A percentile compares a stretch with the other conserved stretches of the same genome.
phyloP scores from a whole-genome alignment of 2,888 invertebrate genomes.

The Philonicus albiceps region DNA sequence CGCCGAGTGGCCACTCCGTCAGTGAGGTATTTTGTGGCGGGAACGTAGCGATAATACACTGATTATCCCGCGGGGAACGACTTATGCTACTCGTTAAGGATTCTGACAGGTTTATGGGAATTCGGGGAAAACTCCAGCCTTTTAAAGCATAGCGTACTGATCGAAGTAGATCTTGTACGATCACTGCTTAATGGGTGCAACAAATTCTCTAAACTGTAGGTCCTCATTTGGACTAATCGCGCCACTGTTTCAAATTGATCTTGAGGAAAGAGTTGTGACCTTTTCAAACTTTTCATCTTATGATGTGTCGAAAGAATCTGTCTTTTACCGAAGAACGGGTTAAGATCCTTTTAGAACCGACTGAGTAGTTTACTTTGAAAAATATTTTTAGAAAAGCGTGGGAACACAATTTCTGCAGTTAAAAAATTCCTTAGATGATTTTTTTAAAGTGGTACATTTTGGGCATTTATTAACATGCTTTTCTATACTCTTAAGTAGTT shows the following conservation, averaged over 20 bases:
- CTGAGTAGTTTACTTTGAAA: neutral
- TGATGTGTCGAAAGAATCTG: neutral
- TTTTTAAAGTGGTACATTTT: neutral
- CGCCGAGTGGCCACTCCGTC: neutral
- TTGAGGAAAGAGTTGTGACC: neutral
- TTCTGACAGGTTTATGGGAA: neutral
- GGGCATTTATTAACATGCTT: no score
- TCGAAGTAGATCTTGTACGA: neutral
- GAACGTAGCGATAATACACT: neutral
- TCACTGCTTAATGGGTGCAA: neutral
- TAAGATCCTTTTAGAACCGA: neutral
- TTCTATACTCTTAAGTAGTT: neutral
- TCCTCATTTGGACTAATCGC: neutral
- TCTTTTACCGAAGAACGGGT: neutral
- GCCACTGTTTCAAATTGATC: neutral
- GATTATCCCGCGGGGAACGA: slow-evolving; percentile 15
- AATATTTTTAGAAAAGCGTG: neutral
- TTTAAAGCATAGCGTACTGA: neutral
- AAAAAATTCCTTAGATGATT: neutral
- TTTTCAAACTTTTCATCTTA: neutral
- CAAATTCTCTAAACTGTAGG: neutral
- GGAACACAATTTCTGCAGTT: neutral
- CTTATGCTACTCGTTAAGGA: neutral
- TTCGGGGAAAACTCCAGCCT: neutral
- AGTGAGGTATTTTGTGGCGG: neutral